Conservation (phyloP, 1,140 invertebrate species). For the Bradynema listronoti region DNA sequence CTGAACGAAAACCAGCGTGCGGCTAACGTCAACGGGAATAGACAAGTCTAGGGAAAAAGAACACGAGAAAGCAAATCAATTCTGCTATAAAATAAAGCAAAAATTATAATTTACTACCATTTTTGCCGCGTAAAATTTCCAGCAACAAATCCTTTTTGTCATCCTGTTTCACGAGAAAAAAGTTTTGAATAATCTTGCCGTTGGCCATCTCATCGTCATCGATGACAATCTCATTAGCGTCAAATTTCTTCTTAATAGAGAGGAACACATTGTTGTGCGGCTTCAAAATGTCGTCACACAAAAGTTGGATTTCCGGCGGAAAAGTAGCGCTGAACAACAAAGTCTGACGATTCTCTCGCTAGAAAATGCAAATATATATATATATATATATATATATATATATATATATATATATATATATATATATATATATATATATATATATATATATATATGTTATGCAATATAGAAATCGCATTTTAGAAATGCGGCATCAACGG, state of each 20-base stretch:
- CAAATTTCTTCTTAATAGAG: conserved; percentile 30
- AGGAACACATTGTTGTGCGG: conserved; percentile 43
- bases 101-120: conserved; percentile 29
- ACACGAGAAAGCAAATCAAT: neutral
- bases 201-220: conserved; percentile 58
- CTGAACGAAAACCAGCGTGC: conserved; percentile 80
- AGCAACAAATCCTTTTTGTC: conserved; percentile 65
- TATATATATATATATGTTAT: no score
- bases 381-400: no score
- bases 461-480: no score
- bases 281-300: conserved; percentile 51
- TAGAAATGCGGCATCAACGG: no score
- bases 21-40: conserved; percentile 59
- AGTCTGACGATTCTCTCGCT: conserved; percentile 59
- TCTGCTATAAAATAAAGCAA: neutral
- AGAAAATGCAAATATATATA: conserved; percentile 5
- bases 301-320: conserved; percentile 59
- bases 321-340: conserved; percentile 65
- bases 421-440: no score
- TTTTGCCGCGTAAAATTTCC: conserved; percentile 10
- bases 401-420: no score
- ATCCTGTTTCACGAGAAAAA: conserved; percentile 72
- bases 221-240: no score
- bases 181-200: conserved; percentile 75
- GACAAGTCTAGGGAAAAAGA: no score